These are phyloP conservation scores for Ectropis grisescens DNA, from an alignment of 1,140 invertebrate genomes.

Conservation along the genomic window DNA sequence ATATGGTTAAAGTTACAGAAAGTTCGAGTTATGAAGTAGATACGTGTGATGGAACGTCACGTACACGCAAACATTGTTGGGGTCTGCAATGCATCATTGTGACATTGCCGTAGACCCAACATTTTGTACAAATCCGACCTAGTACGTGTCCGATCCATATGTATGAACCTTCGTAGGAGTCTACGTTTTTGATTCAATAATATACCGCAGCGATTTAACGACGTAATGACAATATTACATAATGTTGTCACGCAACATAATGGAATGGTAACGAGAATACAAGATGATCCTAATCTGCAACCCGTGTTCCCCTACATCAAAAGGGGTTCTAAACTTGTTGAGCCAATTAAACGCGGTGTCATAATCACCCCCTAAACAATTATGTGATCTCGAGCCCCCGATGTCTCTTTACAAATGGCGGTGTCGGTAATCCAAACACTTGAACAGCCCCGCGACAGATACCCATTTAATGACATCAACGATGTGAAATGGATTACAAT, in stretches of 20 bases:
- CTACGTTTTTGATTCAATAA: too few species aligned
- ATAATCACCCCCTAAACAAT: slow-evolving; percentile 56
- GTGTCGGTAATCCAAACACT: slow-evolving; percentile 16
- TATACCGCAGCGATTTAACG: too few species aligned
- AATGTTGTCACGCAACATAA: slow-evolving; percentile 8
- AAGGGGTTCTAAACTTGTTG: slow-evolving; percentile 52
- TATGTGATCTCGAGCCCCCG: slow-evolving; percentile 43
- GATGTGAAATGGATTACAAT: slow-evolving; percentile 3
- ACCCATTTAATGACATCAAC: slow-evolving; percentile 7
- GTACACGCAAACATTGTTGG: slow-evolving; percentile 23
- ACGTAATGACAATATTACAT: slow-evolving; percentile 3
- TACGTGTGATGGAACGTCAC: too few species aligned
- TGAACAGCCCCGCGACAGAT: slow-evolving; percentile 4
- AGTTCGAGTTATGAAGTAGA: too few species aligned
- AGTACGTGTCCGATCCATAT: too few species aligned
- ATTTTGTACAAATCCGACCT: too few species aligned
- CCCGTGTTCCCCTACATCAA: slow-evolving; percentile 27
- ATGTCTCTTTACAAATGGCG: slow-evolving; percentile 39
- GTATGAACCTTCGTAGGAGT: too few species aligned
- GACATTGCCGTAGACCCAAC: background rate
- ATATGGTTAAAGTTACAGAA: too few species aligned
- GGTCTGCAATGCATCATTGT: slow-evolving; percentile 42
- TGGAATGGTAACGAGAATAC: slow-evolving; percentile 6
- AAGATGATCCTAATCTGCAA: slow-evolving; percentile 14
- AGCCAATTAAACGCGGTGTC: slow-evolving; percentile 50